phyloP scores from a whole-genome alignment of 2,797 vertebrate species.

The Percopsis omiscomaycus region DNA sequence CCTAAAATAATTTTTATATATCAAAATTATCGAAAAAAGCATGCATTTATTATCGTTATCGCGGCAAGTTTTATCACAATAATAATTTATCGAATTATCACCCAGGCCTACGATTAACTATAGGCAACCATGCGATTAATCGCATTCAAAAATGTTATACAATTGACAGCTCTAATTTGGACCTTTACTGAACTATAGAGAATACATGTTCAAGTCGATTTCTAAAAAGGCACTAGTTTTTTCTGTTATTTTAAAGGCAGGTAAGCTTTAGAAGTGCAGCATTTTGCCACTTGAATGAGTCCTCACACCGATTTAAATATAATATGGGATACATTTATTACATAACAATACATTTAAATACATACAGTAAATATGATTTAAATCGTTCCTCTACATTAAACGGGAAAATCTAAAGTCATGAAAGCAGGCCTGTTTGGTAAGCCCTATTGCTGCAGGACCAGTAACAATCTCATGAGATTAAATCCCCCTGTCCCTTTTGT shows the following conservation, averaged over 20 bases:
- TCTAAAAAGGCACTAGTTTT: conserved; percentile 24
- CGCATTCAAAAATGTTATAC: too few relatives aligned
- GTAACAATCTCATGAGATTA: conserved; percentile 2
- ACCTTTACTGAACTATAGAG: too few relatives aligned
- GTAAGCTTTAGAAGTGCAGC: conserved; percentile 1
- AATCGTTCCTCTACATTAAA: neutral
- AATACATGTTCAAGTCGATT: conserved; percentile 25
- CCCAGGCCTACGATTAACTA: too few relatives aligned
- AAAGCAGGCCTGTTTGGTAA: conserved; percentile 7
- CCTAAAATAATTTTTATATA: too few relatives aligned
- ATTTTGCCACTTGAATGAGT: conserved; percentile 9
- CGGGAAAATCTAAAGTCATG: neutral
- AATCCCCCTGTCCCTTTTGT: neutral
- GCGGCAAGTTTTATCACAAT: too few relatives aligned
- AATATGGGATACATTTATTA: neutral
- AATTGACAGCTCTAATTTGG: too few relatives aligned
- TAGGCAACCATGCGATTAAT: too few relatives aligned
- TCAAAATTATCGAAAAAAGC: too few relatives aligned
- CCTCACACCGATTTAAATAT: conserved; percentile 3
- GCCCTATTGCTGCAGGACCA: conserved; percentile 7
- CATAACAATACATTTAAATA: conserved; percentile 4
- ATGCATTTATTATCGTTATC: too few relatives aligned
- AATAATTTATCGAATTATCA: too few relatives aligned
- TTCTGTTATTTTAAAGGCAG: conserved; percentile 24
- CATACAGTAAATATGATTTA: neutral